Evolutionary conservation across 2,888 invertebrate species (phyloP), one percentile per base, ranked within the genome.

Genomic region (Thereva nobilitata): DNA sequence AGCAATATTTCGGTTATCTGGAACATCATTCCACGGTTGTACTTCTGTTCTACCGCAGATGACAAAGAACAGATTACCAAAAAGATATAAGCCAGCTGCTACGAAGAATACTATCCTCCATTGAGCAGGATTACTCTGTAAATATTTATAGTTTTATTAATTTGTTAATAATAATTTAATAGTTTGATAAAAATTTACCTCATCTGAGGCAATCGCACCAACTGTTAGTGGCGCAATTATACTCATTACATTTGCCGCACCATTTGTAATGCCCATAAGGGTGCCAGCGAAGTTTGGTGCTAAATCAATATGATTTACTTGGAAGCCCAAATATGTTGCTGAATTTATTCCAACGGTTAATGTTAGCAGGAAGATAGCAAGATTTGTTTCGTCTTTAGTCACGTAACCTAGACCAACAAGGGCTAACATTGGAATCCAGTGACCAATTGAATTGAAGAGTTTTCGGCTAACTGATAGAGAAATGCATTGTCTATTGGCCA

Each of bases 191-290:
- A 23, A 64, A 73, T 84, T 79, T 79, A 91, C 92, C 82, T 87
- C 84, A 76, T 91, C 86, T 5, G 82, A 81, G 1, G 92, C 87
- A 35, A 93, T 85, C 9, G 86, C 78, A 5, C 89, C 88, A 0
- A 91, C 90, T 35, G 88, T 83, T 1, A 91, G 80, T 0, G 93
- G 93, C 0, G 92, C 92, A 72, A 92, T 81, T 70, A 93, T 88
- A 63, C 92, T 90, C 79, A 90, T 89, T 8, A 92, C 82, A 74
- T 90, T 92, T 0, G 90, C 89, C n/a, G 86, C 82, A 7, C 89
- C 89, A 76, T 93, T 93, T 1, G 92, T 92, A 72, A 93, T 87
- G 4, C 93, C 93, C 92, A 93, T 92, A 71, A 93, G 80, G 0
- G 89, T 87, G 38, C 93, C 93, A 2, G 93, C 90, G 77, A 89